These are phyloP conservation scores for Platycercus adscitus DNA, from an alignment of 2,113 vertebrate species.

Conservation along the genomic window DNA sequence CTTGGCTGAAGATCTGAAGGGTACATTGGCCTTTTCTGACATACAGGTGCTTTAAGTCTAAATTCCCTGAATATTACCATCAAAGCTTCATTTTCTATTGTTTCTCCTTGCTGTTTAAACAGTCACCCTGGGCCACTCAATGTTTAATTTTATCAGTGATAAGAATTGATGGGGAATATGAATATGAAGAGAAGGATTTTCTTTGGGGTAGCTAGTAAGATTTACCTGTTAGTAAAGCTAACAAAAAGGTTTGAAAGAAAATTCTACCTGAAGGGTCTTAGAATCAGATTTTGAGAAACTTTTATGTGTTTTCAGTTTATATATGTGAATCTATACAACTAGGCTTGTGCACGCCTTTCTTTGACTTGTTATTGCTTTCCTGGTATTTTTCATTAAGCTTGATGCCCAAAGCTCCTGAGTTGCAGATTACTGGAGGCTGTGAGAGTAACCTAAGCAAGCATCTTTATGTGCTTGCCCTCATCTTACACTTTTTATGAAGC, in stretches of 20 bases:
- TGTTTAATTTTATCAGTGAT: background rate
- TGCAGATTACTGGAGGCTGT: background rate
- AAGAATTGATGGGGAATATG: background rate
- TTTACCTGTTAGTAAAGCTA: background rate
- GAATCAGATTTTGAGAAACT: background rate
- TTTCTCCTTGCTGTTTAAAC: background rate
- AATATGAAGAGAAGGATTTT: background rate
- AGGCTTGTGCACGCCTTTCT: background rate
- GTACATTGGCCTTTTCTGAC: background rate
- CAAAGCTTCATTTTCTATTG: background rate
- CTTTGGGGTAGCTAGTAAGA: background rate
- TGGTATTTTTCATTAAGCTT: conserved; percentile 54
- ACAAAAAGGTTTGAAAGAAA: background rate
- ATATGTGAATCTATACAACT: background rate
- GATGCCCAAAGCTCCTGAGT: conserved; percentile 22
- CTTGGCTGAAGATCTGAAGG: background rate
- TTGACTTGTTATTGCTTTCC: conserved; percentile 25
- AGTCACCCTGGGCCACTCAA: background rate
- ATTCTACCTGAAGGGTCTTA: background rate
- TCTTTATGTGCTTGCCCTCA: background rate
- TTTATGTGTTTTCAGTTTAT: background rate
- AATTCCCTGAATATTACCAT: background rate
- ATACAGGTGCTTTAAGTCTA: background rate
- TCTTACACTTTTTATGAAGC: conserved; percentile 30
- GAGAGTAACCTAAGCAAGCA: background rate